phyloP scores from a whole-genome alignment of 2,797 vertebrate genomes.

The Leucoraja ocellata region DNA sequence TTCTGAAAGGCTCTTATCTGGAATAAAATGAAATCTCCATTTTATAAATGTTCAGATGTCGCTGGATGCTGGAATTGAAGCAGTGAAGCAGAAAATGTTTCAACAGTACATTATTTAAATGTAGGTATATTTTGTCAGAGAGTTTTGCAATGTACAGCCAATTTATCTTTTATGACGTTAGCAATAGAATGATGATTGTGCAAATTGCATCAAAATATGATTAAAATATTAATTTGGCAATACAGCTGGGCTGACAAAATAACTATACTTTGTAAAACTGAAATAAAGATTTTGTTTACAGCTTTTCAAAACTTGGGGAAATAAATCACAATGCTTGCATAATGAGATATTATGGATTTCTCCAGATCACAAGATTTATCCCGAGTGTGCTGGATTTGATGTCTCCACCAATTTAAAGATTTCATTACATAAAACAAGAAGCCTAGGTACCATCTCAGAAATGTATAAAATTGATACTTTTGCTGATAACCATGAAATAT shows the following conservation, averaged over 20 bases:
- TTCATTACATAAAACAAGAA: neutral
- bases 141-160: neutral
- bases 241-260: neutral
- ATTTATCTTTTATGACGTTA: neutral
- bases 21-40: neutral
- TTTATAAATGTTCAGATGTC: neutral
- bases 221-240: neutral
- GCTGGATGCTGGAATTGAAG: neutral
- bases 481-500: neutral
- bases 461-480: neutral
- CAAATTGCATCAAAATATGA: neutral
- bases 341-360: neutral
- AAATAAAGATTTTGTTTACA: neutral
- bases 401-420: neutral
- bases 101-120: neutral
- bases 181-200: neutral
- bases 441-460: neutral
- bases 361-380: neutral
- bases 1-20: neutral
- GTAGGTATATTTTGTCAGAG: neutral
- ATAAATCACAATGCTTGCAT: neutral
- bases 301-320: neutral
- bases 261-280: neutral
- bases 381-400: neutral
- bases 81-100: neutral